Percentiles rank a stretch among this genome's conserved stretches.
Conservation (phyloP, 2,888 invertebrate species). For the Synanthedon andrenaeformis region DNA sequence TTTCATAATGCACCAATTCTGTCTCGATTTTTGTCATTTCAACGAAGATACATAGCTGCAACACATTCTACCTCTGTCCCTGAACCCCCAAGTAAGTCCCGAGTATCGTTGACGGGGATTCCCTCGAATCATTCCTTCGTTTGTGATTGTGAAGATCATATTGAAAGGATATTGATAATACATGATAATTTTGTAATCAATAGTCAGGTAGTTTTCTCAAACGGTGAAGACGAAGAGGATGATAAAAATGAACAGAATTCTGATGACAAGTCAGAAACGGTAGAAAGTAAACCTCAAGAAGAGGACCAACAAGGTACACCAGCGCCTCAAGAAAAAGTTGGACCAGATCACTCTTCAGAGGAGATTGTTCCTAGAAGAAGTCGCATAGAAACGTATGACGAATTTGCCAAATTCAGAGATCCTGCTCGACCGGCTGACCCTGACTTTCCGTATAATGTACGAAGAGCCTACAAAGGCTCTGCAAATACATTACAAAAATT, state of each 20-base stretch:
- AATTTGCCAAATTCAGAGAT: conserved; percentile 25
- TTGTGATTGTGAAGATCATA: neutral
- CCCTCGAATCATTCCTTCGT: conserved; percentile 1
- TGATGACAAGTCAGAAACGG: conserved; percentile 3
- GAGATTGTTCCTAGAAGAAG: conserved; percentile 11
- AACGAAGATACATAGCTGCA: neutral
- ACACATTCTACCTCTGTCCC: neutral
- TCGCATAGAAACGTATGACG: conserved; percentile 31
- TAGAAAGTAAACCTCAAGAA: neutral
- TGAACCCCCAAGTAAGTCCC: neutral
- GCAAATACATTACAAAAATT: neutral
- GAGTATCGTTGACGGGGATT: neutral
- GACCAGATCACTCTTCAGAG: conserved; percentile 7
- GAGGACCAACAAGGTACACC: neutral
- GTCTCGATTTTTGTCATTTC: neutral
- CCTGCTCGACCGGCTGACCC: conserved; percentile 32
- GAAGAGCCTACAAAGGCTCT: neutral
- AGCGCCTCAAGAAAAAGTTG: conserved; percentile 1
- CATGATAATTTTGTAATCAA: neutral
- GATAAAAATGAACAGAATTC: conserved; percentile 3
- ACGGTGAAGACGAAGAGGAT: neutral
- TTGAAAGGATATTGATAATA: neutral
- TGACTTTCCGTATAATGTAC: conserved; percentile 14
- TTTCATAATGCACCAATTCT: neutral
- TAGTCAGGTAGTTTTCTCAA: neutral